phyloP scores from a whole-genome alignment of 2,888 invertebrate genomes.

The Drosophila stalkeri region DNA sequence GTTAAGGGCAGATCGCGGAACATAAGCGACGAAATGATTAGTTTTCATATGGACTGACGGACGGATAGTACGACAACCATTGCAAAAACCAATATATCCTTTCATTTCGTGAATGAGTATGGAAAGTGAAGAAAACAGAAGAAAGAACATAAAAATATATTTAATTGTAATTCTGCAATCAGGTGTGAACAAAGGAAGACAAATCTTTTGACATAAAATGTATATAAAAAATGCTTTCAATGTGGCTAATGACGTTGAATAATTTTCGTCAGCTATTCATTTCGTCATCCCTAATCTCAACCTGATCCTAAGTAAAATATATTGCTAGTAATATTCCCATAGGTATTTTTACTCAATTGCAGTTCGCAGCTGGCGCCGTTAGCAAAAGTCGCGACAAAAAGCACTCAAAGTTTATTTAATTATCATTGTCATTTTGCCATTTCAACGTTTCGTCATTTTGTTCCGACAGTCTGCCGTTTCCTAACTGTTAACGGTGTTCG shows the following conservation, averaged over 20 bases:
- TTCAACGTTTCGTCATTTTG: conserved; percentile 19
- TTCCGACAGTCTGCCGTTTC: neutral
- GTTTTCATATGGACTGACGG: no score
- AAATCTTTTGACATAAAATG: neutral
- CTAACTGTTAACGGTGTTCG: conserved; percentile 16
- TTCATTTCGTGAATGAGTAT: neutral
- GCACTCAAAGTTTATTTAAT: conserved; percentile 77
- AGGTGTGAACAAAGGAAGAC: conserved; percentile 70
- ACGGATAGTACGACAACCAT: neutral
- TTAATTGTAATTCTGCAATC: conserved; percentile 63
- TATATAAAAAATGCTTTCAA: conserved; percentile 47
- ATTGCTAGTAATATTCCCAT: conserved; percentile 33
- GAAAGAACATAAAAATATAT: neutral
- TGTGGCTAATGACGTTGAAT: conserved; percentile 76
- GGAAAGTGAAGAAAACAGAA: conserved; percentile 5
- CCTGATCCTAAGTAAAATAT: neutral
- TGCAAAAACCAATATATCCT: neutral
- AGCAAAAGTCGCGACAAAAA: conserved; percentile 63
- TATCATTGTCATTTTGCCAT: conserved; percentile 66
- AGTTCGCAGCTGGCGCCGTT: conserved; percentile 48
- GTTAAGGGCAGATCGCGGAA: no score
- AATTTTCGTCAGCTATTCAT: conserved; percentile 35
- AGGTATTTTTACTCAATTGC: conserved; percentile 35
- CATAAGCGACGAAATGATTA: no score
- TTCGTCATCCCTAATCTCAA: conserved; percentile 20